phyloP scores from a whole-genome alignment of 2,113 vertebrate species.

The cattle (Bos taurus) region ARS-UCD2.0 NC_037329.1:52598001-52598500 shows the following conservation, averaged over 20 bases:
- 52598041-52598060: not conserved
- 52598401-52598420: not conserved
- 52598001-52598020: not conserved
- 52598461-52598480: fast-evolving
- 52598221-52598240: not conserved
- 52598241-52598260: not conserved
- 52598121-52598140: not conserved
- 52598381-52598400: not conserved
- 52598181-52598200: not conserved
- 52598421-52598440: not conserved
- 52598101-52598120: not conserved
- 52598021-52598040: not conserved
- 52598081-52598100: not conserved
- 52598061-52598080: slow-evolving; percentile 28
- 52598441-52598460: not conserved
- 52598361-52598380: not conserved
- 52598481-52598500: not conserved
- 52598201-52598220: not conserved
- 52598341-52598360: not conserved
- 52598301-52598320: not conserved
- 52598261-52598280: not conserved
- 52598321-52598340: not conserved
- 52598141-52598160: not conserved
- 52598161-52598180: not conserved
- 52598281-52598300: not conserved